phyloP scores from a whole-genome alignment of 2,888 invertebrate species.

The Argyresthia albistria region DNA sequence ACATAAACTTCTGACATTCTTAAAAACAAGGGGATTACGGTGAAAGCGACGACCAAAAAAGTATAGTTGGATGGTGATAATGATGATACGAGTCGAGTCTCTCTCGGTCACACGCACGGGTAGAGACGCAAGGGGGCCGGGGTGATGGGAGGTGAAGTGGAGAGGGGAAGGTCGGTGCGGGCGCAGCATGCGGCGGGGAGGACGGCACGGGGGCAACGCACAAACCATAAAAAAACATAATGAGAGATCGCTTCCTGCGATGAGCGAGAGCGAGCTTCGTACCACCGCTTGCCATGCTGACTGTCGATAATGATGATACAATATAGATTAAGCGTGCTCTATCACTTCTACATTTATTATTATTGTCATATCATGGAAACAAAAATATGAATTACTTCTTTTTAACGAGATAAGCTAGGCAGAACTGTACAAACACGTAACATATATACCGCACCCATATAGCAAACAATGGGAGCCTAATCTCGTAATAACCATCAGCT shows the following conservation, averaged over 20 bases:
- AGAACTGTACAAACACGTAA: no score
- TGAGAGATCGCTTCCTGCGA: slow-evolving; percentile 68
- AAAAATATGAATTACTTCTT: no score
- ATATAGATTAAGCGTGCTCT: no score
- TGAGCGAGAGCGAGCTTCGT: slow-evolving; percentile 25
- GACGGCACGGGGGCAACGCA: slow-evolving; percentile 47
- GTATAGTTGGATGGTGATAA: not conserved
- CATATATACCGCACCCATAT: no score
- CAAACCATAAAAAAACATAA: slow-evolving; percentile 64
- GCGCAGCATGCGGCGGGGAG: slow-evolving; percentile 13
- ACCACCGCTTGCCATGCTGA: slow-evolving; percentile 15
- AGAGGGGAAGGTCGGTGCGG: slow-evolving; percentile 20
- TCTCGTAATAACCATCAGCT: no score
- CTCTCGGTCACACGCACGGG: slow-evolving; percentile 4
- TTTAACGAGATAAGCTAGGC: no score
- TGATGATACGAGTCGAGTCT: not conserved
- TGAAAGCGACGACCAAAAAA: not conserved
- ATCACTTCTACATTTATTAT: no score
- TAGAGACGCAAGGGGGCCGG: not conserved
- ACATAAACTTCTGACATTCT: not conserved
- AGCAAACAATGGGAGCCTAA: no score
- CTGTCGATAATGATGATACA: slow-evolving; percentile 11
- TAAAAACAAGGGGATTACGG: slow-evolving; percentile 1
- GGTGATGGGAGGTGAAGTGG: not conserved
- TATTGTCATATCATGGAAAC: no score